Percentiles rank a stretch among this genome's conserved stretches.
These are phyloP conservation scores for Bradypodion pumilum DNA, from an alignment of 2,797 vertebrate genomes.

Conservation along the genomic window DNA sequence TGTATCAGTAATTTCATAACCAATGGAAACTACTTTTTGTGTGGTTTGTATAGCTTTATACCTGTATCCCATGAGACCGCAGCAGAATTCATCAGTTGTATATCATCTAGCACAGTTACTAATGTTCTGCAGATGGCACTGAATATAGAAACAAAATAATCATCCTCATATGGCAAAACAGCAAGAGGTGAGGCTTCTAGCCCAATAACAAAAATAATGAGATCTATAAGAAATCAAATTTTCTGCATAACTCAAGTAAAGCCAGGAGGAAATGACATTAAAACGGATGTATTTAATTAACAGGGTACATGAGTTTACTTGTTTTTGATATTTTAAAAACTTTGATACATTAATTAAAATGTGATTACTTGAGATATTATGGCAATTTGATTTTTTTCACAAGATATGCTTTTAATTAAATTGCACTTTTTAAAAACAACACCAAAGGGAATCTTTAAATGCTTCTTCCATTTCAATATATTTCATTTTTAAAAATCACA, in stretches of 20 bases:
- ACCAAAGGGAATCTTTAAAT: background rate
- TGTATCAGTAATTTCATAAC: background rate
- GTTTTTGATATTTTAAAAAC: slow-evolving; percentile 37
- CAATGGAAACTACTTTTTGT: background rate
- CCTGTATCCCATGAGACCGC: background rate
- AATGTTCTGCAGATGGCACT: slow-evolving; percentile 1
- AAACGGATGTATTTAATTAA: slow-evolving; percentile 40
- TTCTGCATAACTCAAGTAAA: slow-evolving; percentile 10
- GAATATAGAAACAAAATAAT: slow-evolving; percentile 29
- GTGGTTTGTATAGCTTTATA: background rate
- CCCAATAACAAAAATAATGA: slow-evolving; percentile 26
- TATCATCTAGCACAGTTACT: slow-evolving; percentile 4
- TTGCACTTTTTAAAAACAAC: background rate
- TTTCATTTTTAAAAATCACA: background rate
- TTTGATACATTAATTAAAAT: slow-evolving; percentile 25
- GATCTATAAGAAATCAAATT: slow-evolving; percentile 26
- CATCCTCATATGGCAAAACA: slow-evolving; percentile 30
- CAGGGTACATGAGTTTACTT: slow-evolving; percentile 30
- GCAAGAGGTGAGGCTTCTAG: background rate
- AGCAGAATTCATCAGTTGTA: background rate
- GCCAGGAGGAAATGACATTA: background rate
- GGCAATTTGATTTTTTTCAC: background rate
- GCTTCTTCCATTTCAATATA: background rate
- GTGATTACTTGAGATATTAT: background rate
- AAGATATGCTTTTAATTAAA: slow-evolving; percentile 1